phyloP scores from a whole-genome alignment of 2,888 invertebrate genomes.

The Oxyteleia sp. region DNA sequence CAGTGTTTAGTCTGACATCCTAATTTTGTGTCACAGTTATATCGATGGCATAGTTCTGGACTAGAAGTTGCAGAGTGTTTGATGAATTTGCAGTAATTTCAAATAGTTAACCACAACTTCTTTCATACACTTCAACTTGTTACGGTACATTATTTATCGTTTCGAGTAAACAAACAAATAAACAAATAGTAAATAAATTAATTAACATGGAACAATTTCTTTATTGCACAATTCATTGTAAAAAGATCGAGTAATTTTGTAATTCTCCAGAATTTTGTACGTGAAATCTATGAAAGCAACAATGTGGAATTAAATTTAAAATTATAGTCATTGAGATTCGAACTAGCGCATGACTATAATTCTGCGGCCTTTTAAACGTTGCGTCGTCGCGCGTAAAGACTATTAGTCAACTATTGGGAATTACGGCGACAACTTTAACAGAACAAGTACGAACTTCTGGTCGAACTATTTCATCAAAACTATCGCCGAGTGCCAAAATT shows the following conservation, averaged over 20 bases:
- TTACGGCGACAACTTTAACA: slow-evolving; percentile 38
- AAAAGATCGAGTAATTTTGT: too few relatives aligned
- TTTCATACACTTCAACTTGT: not conserved
- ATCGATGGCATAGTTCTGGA: slow-evolving; percentile 45
- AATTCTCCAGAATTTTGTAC: too few relatives aligned
- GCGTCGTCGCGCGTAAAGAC: slow-evolving; percentile 13
- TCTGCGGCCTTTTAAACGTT: slow-evolving; percentile 24
- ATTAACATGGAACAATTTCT: too few relatives aligned
- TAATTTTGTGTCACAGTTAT: slow-evolving; percentile 27
- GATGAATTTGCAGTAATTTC: slow-evolving; percentile 25
- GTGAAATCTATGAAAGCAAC: slow-evolving; percentile 21
- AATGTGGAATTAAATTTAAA: slow-evolving; percentile 22
- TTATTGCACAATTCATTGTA: too few relatives aligned
- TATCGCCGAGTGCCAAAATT: slow-evolving; percentile 31
- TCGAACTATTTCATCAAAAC: slow-evolving; percentile 47
- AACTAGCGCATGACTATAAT: slow-evolving; percentile 32
- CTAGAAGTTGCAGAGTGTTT: slow-evolving; percentile 20
- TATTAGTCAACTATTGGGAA: slow-evolving; percentile 38
- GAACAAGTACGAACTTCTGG: slow-evolving; percentile 38
- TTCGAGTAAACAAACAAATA: not conserved
- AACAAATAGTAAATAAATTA: too few relatives aligned
- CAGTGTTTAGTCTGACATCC: slow-evolving; percentile 17
- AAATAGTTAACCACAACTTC: slow-evolving; percentile 32
- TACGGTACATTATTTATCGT: not conserved
- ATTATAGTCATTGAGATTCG: slow-evolving; percentile 32